A percentile compares a stretch with the other conserved stretches of the same genome.
phyloP scores from a whole-genome alignment of 2,113 vertebrate genomes.

The Salminus brasiliensis region DNA sequence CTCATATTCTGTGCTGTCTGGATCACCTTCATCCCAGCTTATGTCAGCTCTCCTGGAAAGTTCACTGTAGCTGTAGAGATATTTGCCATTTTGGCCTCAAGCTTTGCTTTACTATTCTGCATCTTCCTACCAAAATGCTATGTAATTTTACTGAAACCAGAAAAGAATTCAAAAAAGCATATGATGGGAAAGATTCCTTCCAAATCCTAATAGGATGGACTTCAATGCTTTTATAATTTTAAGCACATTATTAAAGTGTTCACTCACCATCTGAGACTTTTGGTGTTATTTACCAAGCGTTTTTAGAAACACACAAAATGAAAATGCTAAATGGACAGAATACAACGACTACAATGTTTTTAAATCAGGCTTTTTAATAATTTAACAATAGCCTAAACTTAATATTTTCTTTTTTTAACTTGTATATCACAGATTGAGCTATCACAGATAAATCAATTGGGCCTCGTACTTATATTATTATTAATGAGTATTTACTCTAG shows the following conservation, averaged over 20 bases:
- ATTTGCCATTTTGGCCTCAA: slow-evolving; percentile 75
- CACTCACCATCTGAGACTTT: too few species aligned
- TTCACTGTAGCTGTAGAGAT: slow-evolving; percentile 73
- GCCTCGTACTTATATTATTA: too few species aligned
- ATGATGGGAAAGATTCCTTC: slow-evolving; percentile 20
- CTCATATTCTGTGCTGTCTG: slow-evolving; percentile 75
- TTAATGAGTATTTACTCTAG: too few species aligned
- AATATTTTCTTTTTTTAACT: too few species aligned
- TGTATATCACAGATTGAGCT: too few species aligned
- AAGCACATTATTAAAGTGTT: neutral
- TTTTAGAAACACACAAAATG: too few species aligned
- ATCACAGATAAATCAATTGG: too few species aligned
- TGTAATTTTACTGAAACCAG: slow-evolving; percentile 23
- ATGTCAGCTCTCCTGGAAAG: slow-evolving; percentile 76
- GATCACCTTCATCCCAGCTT: slow-evolving; percentile 75
- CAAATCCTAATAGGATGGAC: neutral
- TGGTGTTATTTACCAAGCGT: too few species aligned
- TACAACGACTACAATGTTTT: too few species aligned
- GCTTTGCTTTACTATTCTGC: slow-evolving; percentile 69
- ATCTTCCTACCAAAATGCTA: slow-evolving; percentile 51
- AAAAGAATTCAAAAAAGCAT: slow-evolving; percentile 30
- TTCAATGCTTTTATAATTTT: neutral
- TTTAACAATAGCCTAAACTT: too few species aligned
- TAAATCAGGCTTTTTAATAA: too few species aligned
- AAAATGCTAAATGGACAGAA: too few species aligned